These are phyloP conservation scores for Pyrgus malvae DNA, from an alignment of 2,888 invertebrate genomes.

Conservation along the genomic window DNA sequence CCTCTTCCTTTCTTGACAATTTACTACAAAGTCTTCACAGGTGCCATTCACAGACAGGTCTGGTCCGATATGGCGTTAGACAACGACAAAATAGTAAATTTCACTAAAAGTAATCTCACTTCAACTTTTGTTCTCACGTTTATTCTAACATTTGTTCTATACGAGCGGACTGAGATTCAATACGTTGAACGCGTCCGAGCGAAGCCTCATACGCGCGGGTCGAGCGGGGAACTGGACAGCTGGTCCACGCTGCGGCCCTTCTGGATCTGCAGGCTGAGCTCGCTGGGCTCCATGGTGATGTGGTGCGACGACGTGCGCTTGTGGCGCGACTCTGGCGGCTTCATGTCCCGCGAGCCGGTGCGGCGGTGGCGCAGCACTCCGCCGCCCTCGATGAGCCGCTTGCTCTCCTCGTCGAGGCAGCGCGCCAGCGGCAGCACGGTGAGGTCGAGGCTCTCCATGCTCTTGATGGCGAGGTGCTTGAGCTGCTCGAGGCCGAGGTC, in stretches of 20 bases:
- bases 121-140: constrained; percentile 13
- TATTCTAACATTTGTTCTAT: constrained; percentile 12
- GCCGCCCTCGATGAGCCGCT: constrained; percentile 65
- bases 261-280: constrained; percentile 58
- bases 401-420: constrained; percentile 70
- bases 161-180: constrained; percentile 38
- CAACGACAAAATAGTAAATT: constrained; percentile 34
- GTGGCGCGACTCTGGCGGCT: constrained; percentile 58
- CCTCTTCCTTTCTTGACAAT: not conserved
- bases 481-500: constrained; percentile 74
- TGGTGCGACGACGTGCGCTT: constrained; percentile 77
- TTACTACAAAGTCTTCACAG: not conserved
- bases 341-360: constrained; percentile 82
- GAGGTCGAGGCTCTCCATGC: constrained; percentile 72
- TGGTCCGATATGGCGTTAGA: not conserved
- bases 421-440: constrained; percentile 62
- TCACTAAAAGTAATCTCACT: constrained; percentile 42
- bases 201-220: constrained; percentile 51
- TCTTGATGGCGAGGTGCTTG: constrained; percentile 70
- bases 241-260: constrained; percentile 74
- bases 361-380: constrained; percentile 81
- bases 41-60: constrained; percentile 1
- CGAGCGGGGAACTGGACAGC: constrained; percentile 50
- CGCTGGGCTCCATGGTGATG: constrained; percentile 69
- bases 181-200: constrained; percentile 20